Base-by-base conservation (phyloP, 2,113 vertebrate species). In the Clarias gariepinus region DNA sequence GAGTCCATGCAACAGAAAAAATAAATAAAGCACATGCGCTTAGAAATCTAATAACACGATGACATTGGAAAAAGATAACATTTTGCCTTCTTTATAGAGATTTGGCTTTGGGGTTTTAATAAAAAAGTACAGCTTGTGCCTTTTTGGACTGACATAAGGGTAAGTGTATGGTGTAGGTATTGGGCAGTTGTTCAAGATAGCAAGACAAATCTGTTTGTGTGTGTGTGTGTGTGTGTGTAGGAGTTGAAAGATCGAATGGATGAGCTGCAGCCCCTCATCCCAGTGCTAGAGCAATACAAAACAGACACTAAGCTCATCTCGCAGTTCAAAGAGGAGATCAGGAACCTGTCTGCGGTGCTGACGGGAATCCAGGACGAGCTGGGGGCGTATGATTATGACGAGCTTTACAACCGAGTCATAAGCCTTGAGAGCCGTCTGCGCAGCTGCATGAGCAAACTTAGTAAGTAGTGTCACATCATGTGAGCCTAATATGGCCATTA, bases 391-490 rank as follows among this genome's bases (percentile, higher is more conserved):
- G 98, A 99, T 93, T 99, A 98, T 1, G 98, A 99, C 9, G 96
- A 99, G 84, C 96, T 99, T 10, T 98, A 99, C 84, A 97, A 97
- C 89, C 93, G 97, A 0, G 98, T 99, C 7, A 94, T 99, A 73
- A 96, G 94, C 86, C 94, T 99, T 89, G 98, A 99, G 92, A 96
- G 90, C 89, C 95, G 98, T 78, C 97, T 99, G 33, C 96, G 97
- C 73, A 97, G 96, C 93, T 99, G 98, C 92, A 99, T 99, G 98
- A 98, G 97, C 91, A 99, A 99, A 92, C 96, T 99, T n/a, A 99
- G 98, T 99, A 93, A 97, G 98, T 97, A 12, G 52, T 16, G n/a
- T 85, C 10, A 66, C n/a, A 18, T 16, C 18, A 9, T 23, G 15
- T 33, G 16, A 21, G 53, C 19, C 3, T 36, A 47, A n/a, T 30